Evolutionary conservation across 2,113 vertebrate species (phyloP), one percentile per base, ranked within the genome.

Genomic region (Pseudopipra pipra): DNA sequence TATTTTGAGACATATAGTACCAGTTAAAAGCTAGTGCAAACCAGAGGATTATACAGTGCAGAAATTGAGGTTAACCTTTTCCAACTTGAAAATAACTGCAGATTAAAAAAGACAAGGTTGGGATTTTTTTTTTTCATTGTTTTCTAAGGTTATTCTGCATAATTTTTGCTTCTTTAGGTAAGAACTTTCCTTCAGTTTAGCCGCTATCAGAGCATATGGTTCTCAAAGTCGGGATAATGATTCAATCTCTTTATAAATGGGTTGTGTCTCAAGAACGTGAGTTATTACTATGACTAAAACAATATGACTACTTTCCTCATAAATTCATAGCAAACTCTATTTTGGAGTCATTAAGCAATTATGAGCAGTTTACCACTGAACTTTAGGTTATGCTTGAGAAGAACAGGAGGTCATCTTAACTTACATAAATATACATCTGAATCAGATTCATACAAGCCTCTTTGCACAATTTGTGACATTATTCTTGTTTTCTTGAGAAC

Each of bases 251-350:
- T 86, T 72, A 68, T 9, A 87, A 91, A 92, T 9, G 13, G 22
- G 10, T 65, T 84, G 9, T 79, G 41, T 81, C 41, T 87, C 62
- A 75, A 35, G 24, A 14, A 39, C 23, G 43, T 86, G 83, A 89
- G 12, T 81, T 95, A 95, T 82, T 91, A 44, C 37, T 82, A 14
- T 82, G 91, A 95, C 70, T 89, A 70, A 87, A 90, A 83, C n/a
- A 94, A 62, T 79, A 72, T 33, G 54, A 87, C 33, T 87, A 20
- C 31, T 89, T 85, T 78, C 15, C 44, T 85, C 66, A 79, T 89
- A 95, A 95, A 93, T 94, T 92, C 28, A 58, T n/a, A 91, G 12
- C 12, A 75, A 91, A 82, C 2, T 75, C 27, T 67, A 44, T 92
- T 86, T 90, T 92, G 22, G 31, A 91, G 70, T 72, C 39, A 79